Evolutionary conservation across 2,888 invertebrate genomes (phyloP).

Genomic region (Drosophila fulvimacula): DNA sequence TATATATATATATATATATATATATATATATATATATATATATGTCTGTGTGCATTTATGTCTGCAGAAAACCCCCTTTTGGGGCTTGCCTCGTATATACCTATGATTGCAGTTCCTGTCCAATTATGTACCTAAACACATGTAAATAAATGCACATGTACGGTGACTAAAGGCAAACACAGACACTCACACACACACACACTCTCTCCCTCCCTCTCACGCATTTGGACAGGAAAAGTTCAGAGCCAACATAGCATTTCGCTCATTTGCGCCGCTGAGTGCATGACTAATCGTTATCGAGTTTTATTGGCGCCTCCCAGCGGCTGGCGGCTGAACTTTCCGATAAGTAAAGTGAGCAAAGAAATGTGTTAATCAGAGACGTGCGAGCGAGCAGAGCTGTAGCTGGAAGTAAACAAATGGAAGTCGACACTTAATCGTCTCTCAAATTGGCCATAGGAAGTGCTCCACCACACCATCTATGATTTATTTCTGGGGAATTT

Average conservation of each 20-base stretch:
- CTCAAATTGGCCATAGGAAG: conserved; percentile 15
- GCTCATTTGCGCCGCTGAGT: conserved; percentile 11
- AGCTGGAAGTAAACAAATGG: conserved; percentile 20
- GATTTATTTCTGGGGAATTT: conserved; percentile 1
- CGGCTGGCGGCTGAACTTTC: conserved; percentile 41
- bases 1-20: too few relatives aligned
- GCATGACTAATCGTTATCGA: conserved; percentile 67
- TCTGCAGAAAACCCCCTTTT: neutral
- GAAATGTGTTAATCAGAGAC: conserved; percentile 70
- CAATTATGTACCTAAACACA: conserved; percentile 20
- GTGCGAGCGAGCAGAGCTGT: conserved; percentile 26
- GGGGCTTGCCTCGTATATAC: conserved; percentile 45
- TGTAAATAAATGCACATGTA: conserved; percentile 10
- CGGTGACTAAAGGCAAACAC: conserved; percentile 45
- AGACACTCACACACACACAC: conserved; percentile 6
- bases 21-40: too few relatives aligned
- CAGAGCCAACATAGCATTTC: conserved; percentile 27
- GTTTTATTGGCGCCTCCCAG: conserved; percentile 69
- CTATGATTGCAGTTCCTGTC: conserved; percentile 45
- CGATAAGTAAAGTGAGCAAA: conserved; percentile 50
- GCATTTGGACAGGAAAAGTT: conserved; percentile 31
- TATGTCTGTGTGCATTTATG: neutral
- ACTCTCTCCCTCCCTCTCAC: neutral
- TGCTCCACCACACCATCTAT: conserved; percentile 1
- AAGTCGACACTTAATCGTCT: conserved; percentile 16